Conservation (phyloP, 2,113 vertebrate species). For the Siphamia tubifer region DNA sequence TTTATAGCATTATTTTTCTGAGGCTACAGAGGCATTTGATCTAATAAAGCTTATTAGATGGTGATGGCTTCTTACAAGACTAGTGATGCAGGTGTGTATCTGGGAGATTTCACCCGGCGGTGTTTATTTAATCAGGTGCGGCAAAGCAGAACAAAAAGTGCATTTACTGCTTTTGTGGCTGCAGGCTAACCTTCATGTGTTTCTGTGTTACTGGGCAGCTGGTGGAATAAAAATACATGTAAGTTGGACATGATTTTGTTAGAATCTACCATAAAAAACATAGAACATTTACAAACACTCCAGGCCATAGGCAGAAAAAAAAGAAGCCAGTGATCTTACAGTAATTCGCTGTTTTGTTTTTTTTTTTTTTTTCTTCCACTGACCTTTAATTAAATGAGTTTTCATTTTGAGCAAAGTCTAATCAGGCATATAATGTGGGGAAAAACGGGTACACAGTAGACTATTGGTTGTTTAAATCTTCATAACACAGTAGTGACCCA, state of each 20-base stretch:
- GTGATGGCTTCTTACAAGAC: slow-evolving; percentile 52
- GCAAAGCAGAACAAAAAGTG: slow-evolving; percentile 46
- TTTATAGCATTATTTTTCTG: slow-evolving; percentile 47
- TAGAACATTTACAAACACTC: slow-evolving; percentile 1
- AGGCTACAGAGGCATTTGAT: slow-evolving; percentile 54
- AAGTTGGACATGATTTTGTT: slow-evolving; percentile 9
- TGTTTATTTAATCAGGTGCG: slow-evolving; percentile 44
- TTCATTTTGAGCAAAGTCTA: background rate
- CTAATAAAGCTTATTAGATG: slow-evolving; percentile 65
- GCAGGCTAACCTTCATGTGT: slow-evolving; percentile 19
- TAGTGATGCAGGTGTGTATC: slow-evolving; percentile 57
- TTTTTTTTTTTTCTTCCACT: background rate
- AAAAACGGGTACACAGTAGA: background rate
- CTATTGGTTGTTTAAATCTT: too few species aligned
- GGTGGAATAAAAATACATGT: background rate
- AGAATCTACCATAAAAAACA: background rate
- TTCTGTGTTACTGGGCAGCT: slow-evolving; percentile 17
- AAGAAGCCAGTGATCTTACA: too few species aligned
- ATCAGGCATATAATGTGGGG: background rate
- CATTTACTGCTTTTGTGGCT: slow-evolving; percentile 41
- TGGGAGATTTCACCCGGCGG: slow-evolving; percentile 32
- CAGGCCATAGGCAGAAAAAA: too few species aligned
- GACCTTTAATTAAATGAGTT: background rate
- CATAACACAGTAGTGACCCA: background rate
- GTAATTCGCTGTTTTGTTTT: too few species aligned